Percentiles rank a stretch among this genome's conserved stretches.
These are phyloP conservation scores for Girardia tigrina DNA, from an alignment of 2,888 invertebrate genomes.

Conservation along the genomic window DNA sequence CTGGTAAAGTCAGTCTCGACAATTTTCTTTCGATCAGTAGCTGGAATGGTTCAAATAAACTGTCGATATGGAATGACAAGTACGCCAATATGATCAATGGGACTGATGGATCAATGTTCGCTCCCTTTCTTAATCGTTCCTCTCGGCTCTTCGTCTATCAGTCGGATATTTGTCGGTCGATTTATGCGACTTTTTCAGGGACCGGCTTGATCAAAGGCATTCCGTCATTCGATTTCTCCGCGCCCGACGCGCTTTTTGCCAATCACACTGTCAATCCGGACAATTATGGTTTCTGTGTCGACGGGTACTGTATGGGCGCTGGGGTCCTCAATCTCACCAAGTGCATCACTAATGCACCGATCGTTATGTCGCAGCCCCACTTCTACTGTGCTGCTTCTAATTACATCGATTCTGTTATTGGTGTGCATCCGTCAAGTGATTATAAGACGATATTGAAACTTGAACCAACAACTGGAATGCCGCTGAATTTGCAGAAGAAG, in stretches of 20 bases:
- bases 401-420: conserved; percentile 38
- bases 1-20: background rate
- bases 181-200: conserved; percentile 30
- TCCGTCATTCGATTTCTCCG: conserved; percentile 37
- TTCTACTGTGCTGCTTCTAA: conserved; percentile 40
- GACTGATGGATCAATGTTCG: conserved; percentile 41
- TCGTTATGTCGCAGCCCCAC: conserved; percentile 43
- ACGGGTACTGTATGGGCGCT: conserved; percentile 40
- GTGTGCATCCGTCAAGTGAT: conserved; percentile 31
- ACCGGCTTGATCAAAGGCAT: conserved; percentile 21
- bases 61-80: conserved; percentile 39
- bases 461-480: background rate
- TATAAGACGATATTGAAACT: background rate
- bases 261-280: conserved; percentile 39
- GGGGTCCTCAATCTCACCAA: conserved; percentile 43
- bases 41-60: conserved; percentile 26
- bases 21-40: background rate
- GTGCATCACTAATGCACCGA: conserved; percentile 40
- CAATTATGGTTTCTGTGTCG: conserved; percentile 41
- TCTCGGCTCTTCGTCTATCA: conserved; percentile 40
- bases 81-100: conserved; percentile 42
- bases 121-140: conserved; percentile 39
- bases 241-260: conserved; percentile 38
- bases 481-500: background rate
- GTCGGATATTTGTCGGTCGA: conserved; percentile 41